Percentiles rank a stretch among this genome's conserved stretches.
Conservation (phyloP, 23 tunicate species). For the Trididemnum clinides region DNA sequence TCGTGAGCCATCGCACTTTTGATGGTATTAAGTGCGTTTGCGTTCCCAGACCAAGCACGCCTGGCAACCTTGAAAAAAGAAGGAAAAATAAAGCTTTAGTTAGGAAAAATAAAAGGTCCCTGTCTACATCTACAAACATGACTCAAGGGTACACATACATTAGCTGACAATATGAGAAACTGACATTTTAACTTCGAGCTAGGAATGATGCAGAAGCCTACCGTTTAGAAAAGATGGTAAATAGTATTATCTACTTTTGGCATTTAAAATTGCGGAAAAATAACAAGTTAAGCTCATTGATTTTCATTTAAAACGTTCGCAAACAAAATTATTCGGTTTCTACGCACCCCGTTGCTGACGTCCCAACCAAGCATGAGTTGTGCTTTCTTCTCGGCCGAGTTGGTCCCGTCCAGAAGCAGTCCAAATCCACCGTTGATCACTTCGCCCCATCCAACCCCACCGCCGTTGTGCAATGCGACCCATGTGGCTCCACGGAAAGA, state of each 20-base stretch:
- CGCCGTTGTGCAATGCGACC: constrained; percentile 98
- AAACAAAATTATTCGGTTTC: no score
- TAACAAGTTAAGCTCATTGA: no score
- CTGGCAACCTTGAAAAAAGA: constrained; percentile 64
- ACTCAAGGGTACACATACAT: no score
- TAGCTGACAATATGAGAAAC: no score
- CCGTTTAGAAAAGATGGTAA: no score
- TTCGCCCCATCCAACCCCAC: constrained; percentile 99
- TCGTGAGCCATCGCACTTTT: constrained; percentile 61
- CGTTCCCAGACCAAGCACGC: constrained; percentile 91
- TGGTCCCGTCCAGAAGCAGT: constrained; percentile 77
- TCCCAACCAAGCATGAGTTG: constrained; percentile 78
- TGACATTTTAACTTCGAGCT: neutral
- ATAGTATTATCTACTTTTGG: no score
- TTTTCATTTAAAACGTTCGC: no score
- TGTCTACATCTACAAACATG: no score
- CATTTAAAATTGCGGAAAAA: no score
- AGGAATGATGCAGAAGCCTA: no score
- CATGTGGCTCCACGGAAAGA: constrained; percentile 98
- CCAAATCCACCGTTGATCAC: constrained; percentile 97
- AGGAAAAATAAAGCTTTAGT: no score
- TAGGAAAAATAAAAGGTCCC: no score
- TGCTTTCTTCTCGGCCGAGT: constrained; percentile 56
- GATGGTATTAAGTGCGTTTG: constrained; percentile 64
- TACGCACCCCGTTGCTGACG: constrained; percentile 90